Evolutionary conservation across 2,113 vertebrate genomes (phyloP).

Genomic region (Notiomystis cincta): DNA sequence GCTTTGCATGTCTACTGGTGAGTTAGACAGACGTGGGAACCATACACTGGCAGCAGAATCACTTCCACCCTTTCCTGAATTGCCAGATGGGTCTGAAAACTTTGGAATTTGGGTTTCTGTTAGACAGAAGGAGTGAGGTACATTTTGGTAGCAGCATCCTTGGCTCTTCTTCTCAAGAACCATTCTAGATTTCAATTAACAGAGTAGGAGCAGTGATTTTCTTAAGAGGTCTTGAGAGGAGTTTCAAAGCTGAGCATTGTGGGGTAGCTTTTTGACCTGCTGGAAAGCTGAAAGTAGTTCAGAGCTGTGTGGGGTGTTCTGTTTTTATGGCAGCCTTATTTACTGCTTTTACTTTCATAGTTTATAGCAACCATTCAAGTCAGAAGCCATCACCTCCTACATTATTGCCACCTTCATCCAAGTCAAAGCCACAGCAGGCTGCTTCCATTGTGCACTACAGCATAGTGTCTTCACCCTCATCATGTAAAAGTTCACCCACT

Average conservation of each 20-base stretch:
- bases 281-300: not conserved
- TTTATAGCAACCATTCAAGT: slow-evolving; percentile 61
- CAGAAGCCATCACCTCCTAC: slow-evolving; percentile 62
- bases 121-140: not conserved
- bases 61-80: not conserved
- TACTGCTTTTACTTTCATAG: slow-evolving; percentile 50
- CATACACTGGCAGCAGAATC: not conserved
- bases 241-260: not conserved
- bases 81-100: not conserved
- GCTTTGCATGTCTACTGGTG: not conserved
- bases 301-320: not conserved
- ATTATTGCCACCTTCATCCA: slow-evolving; percentile 62
- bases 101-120: not conserved
- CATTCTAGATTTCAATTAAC: not conserved
- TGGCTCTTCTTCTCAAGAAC: not conserved
- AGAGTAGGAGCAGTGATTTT: not conserved
- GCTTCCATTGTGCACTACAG: slow-evolving; percentile 62
- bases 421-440: slow-evolving; percentile 57
- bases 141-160: not conserved
- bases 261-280: not conserved
- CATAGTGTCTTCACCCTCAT: slow-evolving; percentile 58
- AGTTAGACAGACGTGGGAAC: not conserved
- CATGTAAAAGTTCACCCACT: slow-evolving; percentile 59
- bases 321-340: slow-evolving; percentile 17
- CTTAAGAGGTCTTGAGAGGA: not conserved